Evolutionary conservation across 2,888 invertebrate genomes (phyloP).

Genomic region (Drosophila neotestacea): DNA sequence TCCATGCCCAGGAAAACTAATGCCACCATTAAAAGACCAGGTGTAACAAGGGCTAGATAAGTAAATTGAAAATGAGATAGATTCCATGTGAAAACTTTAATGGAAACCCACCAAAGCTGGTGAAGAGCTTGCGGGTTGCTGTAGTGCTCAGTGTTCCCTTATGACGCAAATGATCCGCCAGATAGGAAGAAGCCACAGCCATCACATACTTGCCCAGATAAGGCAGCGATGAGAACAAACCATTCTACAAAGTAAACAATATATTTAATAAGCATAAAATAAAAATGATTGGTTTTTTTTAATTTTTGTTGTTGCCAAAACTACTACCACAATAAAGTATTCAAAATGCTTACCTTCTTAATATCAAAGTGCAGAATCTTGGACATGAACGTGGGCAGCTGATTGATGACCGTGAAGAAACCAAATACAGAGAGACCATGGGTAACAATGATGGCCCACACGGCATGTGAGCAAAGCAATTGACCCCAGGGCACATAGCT

Average conservation of each 20-base stretch:
- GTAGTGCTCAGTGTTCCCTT: conserved; percentile 90
- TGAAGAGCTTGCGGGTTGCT: conserved; percentile 89
- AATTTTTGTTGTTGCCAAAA: no score
- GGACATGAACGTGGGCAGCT: conserved; percentile 94
- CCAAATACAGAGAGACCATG: conserved; percentile 94
- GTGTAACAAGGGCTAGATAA: conserved; percentile 87
- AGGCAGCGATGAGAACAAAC: conserved; percentile 92
- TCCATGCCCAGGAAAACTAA: conserved; percentile 91
- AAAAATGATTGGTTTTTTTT: no score
- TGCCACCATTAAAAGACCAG: conserved; percentile 90
- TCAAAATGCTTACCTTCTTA: conserved; percentile 87
- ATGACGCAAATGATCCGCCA: conserved; percentile 90
- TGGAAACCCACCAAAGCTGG: conserved; percentile 87
- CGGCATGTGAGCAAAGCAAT: conserved; percentile 90
- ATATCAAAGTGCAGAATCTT: conserved; percentile 91
- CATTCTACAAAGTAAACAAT: conserved; percentile 87
- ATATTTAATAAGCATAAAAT: neutral
- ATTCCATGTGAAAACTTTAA: neutral
- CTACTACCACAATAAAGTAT: neutral
- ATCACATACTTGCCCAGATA: conserved; percentile 94
- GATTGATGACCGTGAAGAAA: conserved; percentile 95
- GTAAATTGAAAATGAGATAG: neutral
- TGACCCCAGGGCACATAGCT: conserved; percentile 91
- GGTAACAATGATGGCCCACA: conserved; percentile 94
- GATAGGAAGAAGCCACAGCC: conserved; percentile 90